Evolutionary conservation across 2,888 invertebrate genomes (phyloP), one percentile per base, ranked within the genome.

Genomic region (Dynastes tityus): DNA sequence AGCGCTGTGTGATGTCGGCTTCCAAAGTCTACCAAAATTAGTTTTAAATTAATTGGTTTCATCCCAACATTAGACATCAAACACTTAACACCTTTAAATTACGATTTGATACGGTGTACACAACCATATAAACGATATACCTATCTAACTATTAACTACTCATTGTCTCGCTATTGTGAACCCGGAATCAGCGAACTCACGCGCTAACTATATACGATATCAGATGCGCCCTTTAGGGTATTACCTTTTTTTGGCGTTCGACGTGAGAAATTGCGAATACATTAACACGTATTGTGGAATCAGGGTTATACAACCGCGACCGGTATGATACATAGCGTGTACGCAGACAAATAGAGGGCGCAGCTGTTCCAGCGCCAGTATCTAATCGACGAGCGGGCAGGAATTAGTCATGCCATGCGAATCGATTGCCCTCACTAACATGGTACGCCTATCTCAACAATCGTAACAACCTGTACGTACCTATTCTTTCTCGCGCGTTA

Each of bases 1-100:
- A 71, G 99, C 99, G 1, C 90, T 99, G 29, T 97, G 97, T 84
- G 99, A 99, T 90, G 99, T 99, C 51, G 99, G 99, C 0, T 94
- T 95, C 85, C 99, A 99, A 88, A 94, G 95, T 82, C 89, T 97
- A 80, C 98, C 98, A 0, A 94, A 93, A 11, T 45, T 45, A 2
- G 8, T 45, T 11, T 11, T 11, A 11, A 45, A 11, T 11, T 11
- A 8, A 2, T 8, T 11, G 11, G 1, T 45, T 11, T 45, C 1
- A 8, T 11, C 2, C 45, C 8, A 2, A 9, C 11, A 45, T 45
- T 11, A 45, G 8, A 8, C 45, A 8, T 45, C 45, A 45, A 45
- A 45, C 45, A 45, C 45, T 45, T 11, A 45, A 11, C 45, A 45
- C 45, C 45, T 45, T 45, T 8, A 8, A 45, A 8, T 45, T 45